Evolutionary conservation across 64 coral and sea anemone genomes (phyloP), one percentile per base, ranked within the genome.

Genomic region (Stichodactyla helianthus): DNA sequence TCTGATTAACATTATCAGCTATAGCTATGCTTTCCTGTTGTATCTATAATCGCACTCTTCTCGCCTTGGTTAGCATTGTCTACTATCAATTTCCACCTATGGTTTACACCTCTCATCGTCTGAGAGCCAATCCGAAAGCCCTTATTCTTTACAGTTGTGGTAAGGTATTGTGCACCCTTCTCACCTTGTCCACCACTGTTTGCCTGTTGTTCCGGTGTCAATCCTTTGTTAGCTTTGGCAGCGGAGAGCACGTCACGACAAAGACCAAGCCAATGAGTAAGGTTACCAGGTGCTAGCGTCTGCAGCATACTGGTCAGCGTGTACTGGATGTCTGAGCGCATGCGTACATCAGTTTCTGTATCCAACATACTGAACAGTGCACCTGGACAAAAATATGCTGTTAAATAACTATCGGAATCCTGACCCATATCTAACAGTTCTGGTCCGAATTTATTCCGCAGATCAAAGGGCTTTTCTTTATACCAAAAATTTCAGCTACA

Each of bases 331-430:
- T 99, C 93, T 10, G 97, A 99, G 70, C 93, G 91, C 85, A 99
- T 88, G 55, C 88, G 93, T 25, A 89, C 82, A 82, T 99, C 97
- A 53, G 92, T 92, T 87, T 99, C 97, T 51, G 89, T 99, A 54
- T 99, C 97, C 52, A 99, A 82, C 93, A 99, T 94, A 19, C 93
- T 92, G 86, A 99, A 99, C 56, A 99, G 55, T 53, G 97, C 97
- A 74, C 97, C 96, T 98, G 50, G 4, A 61, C 51, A 8, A 19
- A 68, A 44, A 44, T 44, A 44, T 44, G 35, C 35, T 44, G 35
- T 44, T 44, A 44, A 44, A 3, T 44, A 44, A 44, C 35, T 44
- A 44, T 44, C 35, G 35, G 35, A 44, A 44, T 44, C 35, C 35
- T 44, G 35, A 3, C 35, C 1, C 4, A 44, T 44, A 44, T 44